Evolutionary conservation across 2,797 vertebrate genomes (phyloP), one percentile per base, ranked within the genome.

Genomic region (Tenualosa ilisha): DNA sequence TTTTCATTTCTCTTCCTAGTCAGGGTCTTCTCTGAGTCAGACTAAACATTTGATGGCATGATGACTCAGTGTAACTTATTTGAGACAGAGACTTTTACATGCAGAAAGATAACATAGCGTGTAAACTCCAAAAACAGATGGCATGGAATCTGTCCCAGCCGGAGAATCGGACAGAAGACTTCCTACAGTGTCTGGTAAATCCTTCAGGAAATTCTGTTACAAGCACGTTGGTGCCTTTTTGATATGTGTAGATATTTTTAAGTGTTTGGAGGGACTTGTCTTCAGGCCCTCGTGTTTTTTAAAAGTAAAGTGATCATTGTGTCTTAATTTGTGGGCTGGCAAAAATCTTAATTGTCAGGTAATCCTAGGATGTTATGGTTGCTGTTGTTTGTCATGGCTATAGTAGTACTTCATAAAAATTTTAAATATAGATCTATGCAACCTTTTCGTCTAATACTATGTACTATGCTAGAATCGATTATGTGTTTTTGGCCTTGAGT

Each of bases 71-170:
- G 88, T 88, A 88, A 91, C 86, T 88, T 88, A 89, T 89, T 87
- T 91, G 84, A 91, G 90, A 88, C 87, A 43, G 88, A 89, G 90
- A 46, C 83, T 91, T 91, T 91, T 89, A 91, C 85, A 91, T 91
- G 90, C 89, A 89, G 88, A 89, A 90, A 90, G 88, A 89, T 91
- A 91, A 91, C 90, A 91, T 91, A 91, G 90, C 90, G 88, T 91
- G 90, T 91, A 91, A 91, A 91, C 90, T 91, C 90, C 89, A 91
- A 91, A 91, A 91, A 91, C 90, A 91, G 90, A 91, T 91, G 90
- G 90, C 90, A 91, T 91, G 90, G 90, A 91, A 91, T 91, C 90
- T 91, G 89, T 91, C 90, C 89, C 89, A 89, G 88, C 90, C 90
- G 90, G 90, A 91, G 90, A 91, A 91, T 89, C 90, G 90, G 88